phyloP scores from a whole-genome alignment of 92 coral and sea anemone genomes.

The Plumapathes pennacea region DNA sequence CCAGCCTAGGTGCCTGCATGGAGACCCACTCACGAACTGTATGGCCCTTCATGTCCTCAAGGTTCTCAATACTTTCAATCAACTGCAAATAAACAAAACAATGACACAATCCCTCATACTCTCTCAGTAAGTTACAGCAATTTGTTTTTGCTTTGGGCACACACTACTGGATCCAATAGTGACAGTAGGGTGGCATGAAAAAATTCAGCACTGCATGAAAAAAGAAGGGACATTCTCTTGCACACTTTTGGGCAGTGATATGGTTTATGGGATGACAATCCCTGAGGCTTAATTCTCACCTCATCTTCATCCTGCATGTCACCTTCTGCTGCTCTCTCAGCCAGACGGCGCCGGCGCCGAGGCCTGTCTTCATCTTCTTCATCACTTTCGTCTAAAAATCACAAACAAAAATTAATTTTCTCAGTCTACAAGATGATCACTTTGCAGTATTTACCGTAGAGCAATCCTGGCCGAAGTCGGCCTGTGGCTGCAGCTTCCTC shows the following conservation, averaged over 20 bases:
- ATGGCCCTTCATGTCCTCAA: slow-evolving; percentile 99
- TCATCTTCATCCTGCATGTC: slow-evolving; percentile 92
- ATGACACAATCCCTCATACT: no score
- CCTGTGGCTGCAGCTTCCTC: slow-evolving; percentile 93
- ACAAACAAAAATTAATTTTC: no score
- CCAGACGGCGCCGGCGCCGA: slow-evolving; percentile 83
- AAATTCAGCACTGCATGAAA: no score
- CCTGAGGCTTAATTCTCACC: no score
- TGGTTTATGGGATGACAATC: no score
- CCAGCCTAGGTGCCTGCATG: slow-evolving; percentile 92
- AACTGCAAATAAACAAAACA: slow-evolving; percentile 27
- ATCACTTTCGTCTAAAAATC: slow-evolving; percentile 79
- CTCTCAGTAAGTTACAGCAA: no score
- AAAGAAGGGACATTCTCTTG: no score
- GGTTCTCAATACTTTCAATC: slow-evolving; percentile 96
- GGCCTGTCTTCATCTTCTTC: slow-evolving; percentile 89
- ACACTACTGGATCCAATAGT: no score
- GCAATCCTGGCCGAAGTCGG: slow-evolving; percentile 83
- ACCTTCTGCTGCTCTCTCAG: slow-evolving; percentile 94
- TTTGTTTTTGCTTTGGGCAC: no score
- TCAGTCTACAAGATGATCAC: no score
- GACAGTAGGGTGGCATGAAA: no score
- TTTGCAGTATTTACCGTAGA: slow-evolving; percentile 73
- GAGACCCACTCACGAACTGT: slow-evolving; percentile 99
- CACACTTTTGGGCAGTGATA: no score